These are phyloP conservation scores for Sogatella furcifera DNA, from an alignment of 1,140 invertebrate species.

Conservation along the genomic window DNA sequence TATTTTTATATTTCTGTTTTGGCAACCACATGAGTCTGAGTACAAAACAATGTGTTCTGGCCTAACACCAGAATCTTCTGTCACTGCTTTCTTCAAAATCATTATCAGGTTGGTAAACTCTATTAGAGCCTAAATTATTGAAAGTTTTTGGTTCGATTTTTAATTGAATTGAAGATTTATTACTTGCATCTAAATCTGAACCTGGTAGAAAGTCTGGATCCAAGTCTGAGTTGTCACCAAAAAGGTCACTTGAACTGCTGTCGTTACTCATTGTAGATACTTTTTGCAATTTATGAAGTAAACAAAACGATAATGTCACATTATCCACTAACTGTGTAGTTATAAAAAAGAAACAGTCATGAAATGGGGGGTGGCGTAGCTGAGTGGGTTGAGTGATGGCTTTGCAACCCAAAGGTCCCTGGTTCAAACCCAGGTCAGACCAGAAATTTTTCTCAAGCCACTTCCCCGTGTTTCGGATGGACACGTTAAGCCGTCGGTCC, in stretches of 20 bases:
- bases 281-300: neutral
- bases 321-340: too few relatives aligned
- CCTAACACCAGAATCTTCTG: neutral
- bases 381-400: too few relatives aligned
- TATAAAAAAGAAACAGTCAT: neutral
- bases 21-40: too few relatives aligned
- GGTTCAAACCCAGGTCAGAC: too few relatives aligned
- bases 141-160: neutral
- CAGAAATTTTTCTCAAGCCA: too few relatives aligned
- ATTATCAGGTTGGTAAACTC: neutral
- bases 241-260: neutral
- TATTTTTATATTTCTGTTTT: too few relatives aligned
- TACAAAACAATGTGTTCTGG: neutral
- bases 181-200: neutral
- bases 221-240: too few relatives aligned
- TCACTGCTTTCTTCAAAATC: neutral
- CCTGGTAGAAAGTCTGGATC: neutral
- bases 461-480: too few relatives aligned
- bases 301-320: neutral
- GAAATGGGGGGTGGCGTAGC: too few relatives aligned
- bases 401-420: too few relatives aligned
- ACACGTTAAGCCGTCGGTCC: too few relatives aligned
- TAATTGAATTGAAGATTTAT: neutral
- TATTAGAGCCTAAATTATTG: neutral
- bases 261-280: neutral